Base-by-base conservation (phyloP, 2,888 invertebrate species). In the Schizotus pectinicornis region DNA sequence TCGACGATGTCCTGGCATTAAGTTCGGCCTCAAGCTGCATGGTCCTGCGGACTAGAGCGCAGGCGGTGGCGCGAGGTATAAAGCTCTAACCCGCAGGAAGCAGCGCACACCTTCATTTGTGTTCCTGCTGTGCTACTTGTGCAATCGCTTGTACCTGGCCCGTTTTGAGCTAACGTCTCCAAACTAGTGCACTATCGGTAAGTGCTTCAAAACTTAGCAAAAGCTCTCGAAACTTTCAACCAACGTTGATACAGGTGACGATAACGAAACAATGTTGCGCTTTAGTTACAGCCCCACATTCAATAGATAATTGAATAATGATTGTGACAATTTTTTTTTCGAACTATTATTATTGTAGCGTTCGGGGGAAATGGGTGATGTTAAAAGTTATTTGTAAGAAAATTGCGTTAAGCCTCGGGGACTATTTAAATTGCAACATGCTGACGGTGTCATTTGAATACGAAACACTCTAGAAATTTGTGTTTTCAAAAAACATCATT, bases 31-130 rank as follows among this genome's bases (percentile, higher is more conserved):
- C 41, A 35, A 41, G 7, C 35, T 13, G 12, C 13, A 22, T 11
- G 37, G 30, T 56, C 42, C 55, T 41, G 55, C 36, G 14, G 34
- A 38, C 32, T 41, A 66, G 62, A 63, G 68, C 68, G 68, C 68
- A 68, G 65, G 67, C 62, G 59, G 64, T 12, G 61, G 65, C 65
- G 62, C 65, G 53, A 55, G 57, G 63, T 68, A 68, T 68, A 68
- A 68, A 68, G 65, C 68, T 62, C 63, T 46, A n/a, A 59, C 49
- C 58, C 57, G 47, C 59, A 54, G 58, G 56, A 60, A 61, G 56
- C 61, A 41, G 58, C 67, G 65, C 67, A 67, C 67, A 67, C 67
- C 67, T 67, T 58, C 61, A 59, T 59, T 62, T 64, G 67, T 66
- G 67, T 56, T 67, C 61, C 62, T 55, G 56, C 60, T 64, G 67